phyloP scores from a whole-genome alignment of 2,113 vertebrate genomes.

The Lepidothrix coronata region DNA sequence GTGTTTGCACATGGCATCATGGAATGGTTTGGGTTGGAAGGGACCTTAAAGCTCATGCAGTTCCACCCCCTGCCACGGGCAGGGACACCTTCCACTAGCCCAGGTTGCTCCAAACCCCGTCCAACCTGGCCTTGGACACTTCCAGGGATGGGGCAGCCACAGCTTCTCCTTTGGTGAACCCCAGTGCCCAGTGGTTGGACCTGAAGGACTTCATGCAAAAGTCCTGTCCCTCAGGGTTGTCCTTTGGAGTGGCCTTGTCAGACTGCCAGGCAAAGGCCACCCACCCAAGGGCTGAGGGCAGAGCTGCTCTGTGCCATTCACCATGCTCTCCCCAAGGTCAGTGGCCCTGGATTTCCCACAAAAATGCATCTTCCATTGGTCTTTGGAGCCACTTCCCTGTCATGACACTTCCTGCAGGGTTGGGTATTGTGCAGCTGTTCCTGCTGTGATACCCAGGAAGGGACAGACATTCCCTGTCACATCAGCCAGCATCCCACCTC shows the following conservation, averaged over 20 bases:
- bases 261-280: background rate
- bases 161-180: background rate
- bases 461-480: too few relatives aligned
- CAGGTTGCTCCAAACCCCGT: background rate
- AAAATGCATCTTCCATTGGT: background rate
- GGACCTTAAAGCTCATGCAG: background rate
- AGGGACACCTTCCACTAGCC: background rate
- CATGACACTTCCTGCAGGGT: background rate
- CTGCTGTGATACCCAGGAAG: background rate
- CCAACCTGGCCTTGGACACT: background rate
- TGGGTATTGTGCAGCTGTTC: accelerated
- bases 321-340: background rate
- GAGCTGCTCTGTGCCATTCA: background rate
- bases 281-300: background rate
- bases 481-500: background rate
- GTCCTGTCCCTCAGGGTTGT: background rate
- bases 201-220: background rate
- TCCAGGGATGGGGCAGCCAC: background rate
- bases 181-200: accelerated
- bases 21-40: background rate
- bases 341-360: background rate
- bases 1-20: too few relatives aligned
- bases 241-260: background rate
- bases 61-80: background rate
- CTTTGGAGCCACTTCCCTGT: background rate